Evolutionary conservation across 2,113 vertebrate genomes (phyloP).

Genomic region (Apodemus speciosus): DNA sequence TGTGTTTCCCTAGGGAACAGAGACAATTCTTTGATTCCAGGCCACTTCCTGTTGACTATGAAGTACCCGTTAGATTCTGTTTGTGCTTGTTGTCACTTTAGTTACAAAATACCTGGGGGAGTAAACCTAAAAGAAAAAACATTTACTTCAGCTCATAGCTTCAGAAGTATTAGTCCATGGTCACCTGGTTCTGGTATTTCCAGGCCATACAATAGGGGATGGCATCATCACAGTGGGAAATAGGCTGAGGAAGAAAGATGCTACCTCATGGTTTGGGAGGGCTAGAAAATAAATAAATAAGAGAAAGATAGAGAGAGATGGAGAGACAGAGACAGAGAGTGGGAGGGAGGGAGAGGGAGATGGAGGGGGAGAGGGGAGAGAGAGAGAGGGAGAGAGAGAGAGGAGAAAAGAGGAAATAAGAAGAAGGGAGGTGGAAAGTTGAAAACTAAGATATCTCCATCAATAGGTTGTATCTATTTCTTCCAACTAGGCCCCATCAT

Average conservation of each 20-base stretch:
- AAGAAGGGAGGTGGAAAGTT: not conserved
- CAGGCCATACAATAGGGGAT: not conserved
- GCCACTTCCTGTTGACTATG: not conserved
- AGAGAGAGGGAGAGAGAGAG: no score
- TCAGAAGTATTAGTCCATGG: not conserved
- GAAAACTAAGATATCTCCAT: not conserved
- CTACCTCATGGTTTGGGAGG: not conserved
- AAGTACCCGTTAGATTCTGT: no score
- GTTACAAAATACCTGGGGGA: not conserved
- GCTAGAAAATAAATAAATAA: not conserved
- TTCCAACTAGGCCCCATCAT: not conserved
- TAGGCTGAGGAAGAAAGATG: not conserved
- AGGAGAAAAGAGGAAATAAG: not conserved
- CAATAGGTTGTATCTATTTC: not conserved
- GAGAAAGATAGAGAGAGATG: no score
- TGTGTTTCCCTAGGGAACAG: not conserved
- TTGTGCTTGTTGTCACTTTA: not conserved
- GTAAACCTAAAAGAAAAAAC: not conserved
- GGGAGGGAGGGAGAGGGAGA: not conserved
- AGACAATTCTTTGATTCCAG: not conserved
- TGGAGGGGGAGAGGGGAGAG: not conserved
- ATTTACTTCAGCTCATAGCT: not conserved
- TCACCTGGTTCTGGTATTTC: not conserved
- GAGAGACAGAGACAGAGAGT: no score
- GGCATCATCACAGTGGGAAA: not conserved